phyloP scores from a whole-genome alignment of 2,888 invertebrate species.

The Desoria tigrina region DNA sequence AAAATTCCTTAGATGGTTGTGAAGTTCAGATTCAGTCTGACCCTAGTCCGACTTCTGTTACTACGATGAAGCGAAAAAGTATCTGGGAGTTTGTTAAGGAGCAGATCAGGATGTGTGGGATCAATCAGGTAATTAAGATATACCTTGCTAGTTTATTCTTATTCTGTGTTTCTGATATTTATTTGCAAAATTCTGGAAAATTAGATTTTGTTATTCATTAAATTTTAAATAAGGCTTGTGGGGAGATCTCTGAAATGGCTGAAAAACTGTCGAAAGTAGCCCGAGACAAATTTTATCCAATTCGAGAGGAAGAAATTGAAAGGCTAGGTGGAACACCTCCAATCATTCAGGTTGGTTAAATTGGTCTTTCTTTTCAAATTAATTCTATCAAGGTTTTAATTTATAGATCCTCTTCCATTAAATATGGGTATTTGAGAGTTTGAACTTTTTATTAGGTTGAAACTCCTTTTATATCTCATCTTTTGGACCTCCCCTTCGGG shows the following conservation, averaged over 20 bases:
- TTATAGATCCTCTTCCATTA: background rate
- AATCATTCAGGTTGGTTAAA: slow-evolving; percentile 48
- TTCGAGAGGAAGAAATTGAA: slow-evolving; percentile 51
- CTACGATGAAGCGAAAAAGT: slow-evolving; percentile 14
- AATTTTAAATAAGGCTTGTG: slow-evolving; percentile 37
- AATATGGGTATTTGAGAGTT: too few relatives aligned
- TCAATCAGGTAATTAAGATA: slow-evolving; percentile 53
- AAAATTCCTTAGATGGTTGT: slow-evolving; percentile 12
- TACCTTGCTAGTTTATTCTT: slow-evolving; percentile 11
- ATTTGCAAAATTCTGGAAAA: background rate
- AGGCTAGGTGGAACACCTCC: slow-evolving; percentile 42
- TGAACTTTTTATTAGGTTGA: slow-evolving; percentile 40
- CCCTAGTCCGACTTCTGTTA: background rate
- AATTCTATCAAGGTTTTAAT: background rate
- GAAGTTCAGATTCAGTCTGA: background rate
- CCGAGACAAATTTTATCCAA: slow-evolving; percentile 51
- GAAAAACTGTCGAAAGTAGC: slow-evolving; percentile 51
- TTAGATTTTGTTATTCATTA: background rate
- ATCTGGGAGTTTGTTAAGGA: slow-evolving; percentile 51
- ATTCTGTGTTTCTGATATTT: background rate
- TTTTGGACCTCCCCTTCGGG: slow-evolving; percentile 52
- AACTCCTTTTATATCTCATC: slow-evolving; percentile 51
- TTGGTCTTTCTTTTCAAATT: background rate
- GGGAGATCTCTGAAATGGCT: slow-evolving; percentile 50
- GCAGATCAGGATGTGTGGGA: slow-evolving; percentile 47